Conservation (phyloP, 2,113 vertebrate species). For the Tylochromis polylepis region DNA sequence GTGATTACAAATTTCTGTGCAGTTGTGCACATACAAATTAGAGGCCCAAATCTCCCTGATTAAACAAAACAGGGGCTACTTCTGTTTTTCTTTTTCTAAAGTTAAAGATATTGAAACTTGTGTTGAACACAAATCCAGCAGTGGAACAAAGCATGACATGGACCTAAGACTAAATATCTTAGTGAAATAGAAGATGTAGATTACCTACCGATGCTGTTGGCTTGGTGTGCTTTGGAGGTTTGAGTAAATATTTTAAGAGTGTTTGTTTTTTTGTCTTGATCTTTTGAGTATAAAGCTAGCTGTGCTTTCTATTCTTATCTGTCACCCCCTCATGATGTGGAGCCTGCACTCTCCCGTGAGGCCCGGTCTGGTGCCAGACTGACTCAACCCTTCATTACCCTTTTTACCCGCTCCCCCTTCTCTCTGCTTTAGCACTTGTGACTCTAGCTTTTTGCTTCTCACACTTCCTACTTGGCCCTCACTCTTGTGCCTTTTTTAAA, state of each 20-base stretch:
- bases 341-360: conserved; percentile 17
- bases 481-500: neutral
- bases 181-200: neutral
- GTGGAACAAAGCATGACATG: neutral
- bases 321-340: neutral
- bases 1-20: neutral
- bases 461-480: neutral
- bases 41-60: neutral
- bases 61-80: neutral
- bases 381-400: conserved; percentile 17
- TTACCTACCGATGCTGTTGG: neutral
- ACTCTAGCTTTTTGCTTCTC: neutral
- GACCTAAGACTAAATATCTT: neutral
- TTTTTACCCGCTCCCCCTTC: neutral
- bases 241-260: neutral
- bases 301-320: conserved; percentile 1
- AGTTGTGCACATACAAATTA: neutral
- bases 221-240: neutral
- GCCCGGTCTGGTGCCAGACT: conserved; percentile 29
- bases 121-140: neutral
- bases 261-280: neutral
- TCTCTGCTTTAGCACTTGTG: neutral
- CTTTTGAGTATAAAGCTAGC: neutral
- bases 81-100: neutral
- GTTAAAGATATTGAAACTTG: neutral